Base-by-base conservation (phyloP, 2,888 invertebrate species). In the Cerastoderma edule region DNA sequence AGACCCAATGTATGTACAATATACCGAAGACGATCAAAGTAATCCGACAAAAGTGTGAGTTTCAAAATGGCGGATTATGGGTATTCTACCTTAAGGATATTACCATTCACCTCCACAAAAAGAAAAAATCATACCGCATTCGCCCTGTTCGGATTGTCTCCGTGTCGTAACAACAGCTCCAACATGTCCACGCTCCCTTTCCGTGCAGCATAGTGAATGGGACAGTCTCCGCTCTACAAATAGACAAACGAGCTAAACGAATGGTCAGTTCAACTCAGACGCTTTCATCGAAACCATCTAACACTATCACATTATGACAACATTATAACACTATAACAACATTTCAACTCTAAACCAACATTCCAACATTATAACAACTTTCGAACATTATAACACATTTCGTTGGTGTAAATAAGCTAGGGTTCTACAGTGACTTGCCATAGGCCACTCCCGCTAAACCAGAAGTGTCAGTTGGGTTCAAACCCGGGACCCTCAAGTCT, bases 121-220 rank as follows among this genome's bases (percentile, higher is more conserved):
- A 16, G 39, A 10, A 8, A 39, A 10, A 16, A 8, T 6, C 53
- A 53, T 48, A 65, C 65, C 65, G 46, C 24, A 28, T 65, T 65
- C 5, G 46, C 28, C 32, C 65, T 46, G 50, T 65, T 48, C 10
- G 30, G 28, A 30, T 65, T 65, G 27, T 65, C 65, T 28, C 33
- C 33, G 30, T 22, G 48, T 1, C 30, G 19, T n/a, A 65, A 30
- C n/a, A 65, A 50, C 65, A 48, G n/a, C n/a, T 65, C 48, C 5
- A 65, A 4, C 48, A 65, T 65, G 48, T 65, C 65, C 22, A 1
- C 30, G 2, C 24, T 44, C 5, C 48, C 65, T 1, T 48, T 65
- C 13, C 65, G 35, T 46, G 65, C 48, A 19, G 65, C 65, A 28
- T 30, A 48, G 22, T 65, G 65, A n/a, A 65, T 65, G 19, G 65